Percentiles rank a stretch among this genome's conserved stretches.
These are phyloP conservation scores for Nicator chloris DNA, from an alignment of 2,113 vertebrate genomes.

Conservation along the genomic window DNA sequence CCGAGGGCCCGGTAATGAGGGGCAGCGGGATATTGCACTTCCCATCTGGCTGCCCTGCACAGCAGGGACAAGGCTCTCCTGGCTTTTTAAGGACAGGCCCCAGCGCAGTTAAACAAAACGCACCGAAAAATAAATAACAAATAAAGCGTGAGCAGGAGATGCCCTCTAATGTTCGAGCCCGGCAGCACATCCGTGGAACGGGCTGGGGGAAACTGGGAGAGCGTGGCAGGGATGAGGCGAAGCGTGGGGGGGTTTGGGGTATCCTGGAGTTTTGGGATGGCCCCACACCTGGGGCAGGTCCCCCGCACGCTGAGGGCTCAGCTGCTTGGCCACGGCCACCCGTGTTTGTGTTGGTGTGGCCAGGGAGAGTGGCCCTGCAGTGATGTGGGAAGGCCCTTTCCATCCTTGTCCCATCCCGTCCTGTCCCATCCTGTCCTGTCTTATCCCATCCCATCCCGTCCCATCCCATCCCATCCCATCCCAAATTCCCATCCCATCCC, in stretches of 20 bases:
- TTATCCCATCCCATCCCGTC: background rate
- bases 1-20: conserved; percentile 56
- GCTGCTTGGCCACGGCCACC: background rate
- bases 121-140: no score
- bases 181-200: background rate
- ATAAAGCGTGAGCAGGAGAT: conserved; percentile 43
- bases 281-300: background rate
- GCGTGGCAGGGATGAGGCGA: fast-evolving
- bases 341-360: conserved; percentile 25
- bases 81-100: conserved; percentile 56
- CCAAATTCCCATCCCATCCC: no score
- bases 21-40: conserved; percentile 75
- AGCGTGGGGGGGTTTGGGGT: fast-evolving
- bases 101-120: conserved; percentile 27
- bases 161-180: conserved; percentile 61
- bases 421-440: no score
- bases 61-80: conserved; percentile 58
- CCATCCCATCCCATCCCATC: background rate
- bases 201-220: fast-evolving
- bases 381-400: conserved; percentile 21
- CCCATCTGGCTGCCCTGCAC: conserved; percentile 73
- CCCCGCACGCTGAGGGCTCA: fast-evolving
- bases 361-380: background rate
- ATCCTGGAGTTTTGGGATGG: fast-evolving
- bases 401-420: background rate